Conservation (phyloP, 2,797 vertebrate species). For the Coreius guichenoti region DNA sequence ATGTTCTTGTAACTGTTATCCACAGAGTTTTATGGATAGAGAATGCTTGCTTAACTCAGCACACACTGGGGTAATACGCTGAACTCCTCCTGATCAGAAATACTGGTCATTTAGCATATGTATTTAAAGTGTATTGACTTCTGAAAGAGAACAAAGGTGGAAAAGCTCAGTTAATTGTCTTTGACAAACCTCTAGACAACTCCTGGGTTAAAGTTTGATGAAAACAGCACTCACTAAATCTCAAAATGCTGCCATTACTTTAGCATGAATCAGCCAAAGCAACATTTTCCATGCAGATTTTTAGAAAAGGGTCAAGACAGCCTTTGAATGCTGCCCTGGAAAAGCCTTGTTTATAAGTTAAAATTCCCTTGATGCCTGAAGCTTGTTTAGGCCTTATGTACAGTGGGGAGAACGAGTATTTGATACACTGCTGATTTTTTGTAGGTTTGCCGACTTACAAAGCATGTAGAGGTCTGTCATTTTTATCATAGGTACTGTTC, state of each 20-base stretch:
- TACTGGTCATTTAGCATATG: slow-evolving; percentile 28
- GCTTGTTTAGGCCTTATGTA: neutral
- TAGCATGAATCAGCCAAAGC: neutral
- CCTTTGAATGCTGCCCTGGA: neutral
- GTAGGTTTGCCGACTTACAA: no score
- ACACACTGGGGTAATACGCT: slow-evolving; percentile 30
- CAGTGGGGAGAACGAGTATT: no score
- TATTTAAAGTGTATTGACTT: slow-evolving; percentile 31
- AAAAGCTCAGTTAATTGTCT: neutral
- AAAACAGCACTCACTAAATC: neutral
- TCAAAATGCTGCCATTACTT: neutral
- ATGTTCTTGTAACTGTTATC: slow-evolving; percentile 56
- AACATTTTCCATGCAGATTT: slow-evolving; percentile 1
- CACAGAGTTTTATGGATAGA: slow-evolving; percentile 44
- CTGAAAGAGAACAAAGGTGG: neutral
- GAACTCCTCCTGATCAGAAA: slow-evolving; percentile 32
- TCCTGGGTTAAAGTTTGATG: neutral
- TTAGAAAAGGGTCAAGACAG: neutral
- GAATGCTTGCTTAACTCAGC: slow-evolving; percentile 8
- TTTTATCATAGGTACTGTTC: no score
- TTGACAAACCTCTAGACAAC: slow-evolving; percentile 11
- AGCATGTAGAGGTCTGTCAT: no score
- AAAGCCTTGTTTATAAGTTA: neutral
- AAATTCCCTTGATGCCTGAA: neutral
- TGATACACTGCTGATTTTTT: no score